phyloP scores from a whole-genome alignment of 2,888 invertebrate genomes.

The Athalia rosae region DNA sequence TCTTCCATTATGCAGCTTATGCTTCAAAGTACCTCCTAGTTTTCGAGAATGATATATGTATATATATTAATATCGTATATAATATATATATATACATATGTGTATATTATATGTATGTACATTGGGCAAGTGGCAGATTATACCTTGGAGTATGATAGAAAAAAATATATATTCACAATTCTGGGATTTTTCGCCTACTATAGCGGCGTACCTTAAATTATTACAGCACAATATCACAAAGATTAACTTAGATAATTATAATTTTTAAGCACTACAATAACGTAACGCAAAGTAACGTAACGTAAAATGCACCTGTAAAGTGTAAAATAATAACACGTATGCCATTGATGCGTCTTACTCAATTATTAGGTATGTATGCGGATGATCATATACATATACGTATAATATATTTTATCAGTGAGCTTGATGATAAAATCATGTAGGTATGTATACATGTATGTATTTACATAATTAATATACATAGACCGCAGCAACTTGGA shows the following conservation, averaged over 20 bases:
- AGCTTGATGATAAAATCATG: background rate
- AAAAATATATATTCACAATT: slow-evolving; percentile 18
- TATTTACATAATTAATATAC: background rate
- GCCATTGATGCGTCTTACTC: too few species aligned
- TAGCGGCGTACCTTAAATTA: slow-evolving; percentile 27
- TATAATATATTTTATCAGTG: background rate
- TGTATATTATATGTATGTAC: slow-evolving; percentile 9
- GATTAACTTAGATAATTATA: slow-evolving; percentile 10
- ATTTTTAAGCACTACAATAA: background rate
- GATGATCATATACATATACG: background rate
- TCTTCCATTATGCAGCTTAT: background rate
- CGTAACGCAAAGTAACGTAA: background rate
- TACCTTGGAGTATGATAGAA: background rate
- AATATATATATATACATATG: background rate
- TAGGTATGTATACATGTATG: background rate
- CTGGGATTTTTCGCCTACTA: slow-evolving; percentile 7
- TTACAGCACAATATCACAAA: slow-evolving; percentile 40
- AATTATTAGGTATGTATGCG: too few species aligned
- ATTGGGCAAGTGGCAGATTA: slow-evolving; percentile 23
- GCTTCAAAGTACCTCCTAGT: slow-evolving; percentile 1
- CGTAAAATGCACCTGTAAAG: too few species aligned
- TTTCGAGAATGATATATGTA: slow-evolving; percentile 1
- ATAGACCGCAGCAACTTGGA: too few species aligned
- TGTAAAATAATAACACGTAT: too few species aligned
- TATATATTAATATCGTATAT: background rate